Conservation (phyloP, 2,888 invertebrate genomes). For the Erpobdella octoculata region DNA sequence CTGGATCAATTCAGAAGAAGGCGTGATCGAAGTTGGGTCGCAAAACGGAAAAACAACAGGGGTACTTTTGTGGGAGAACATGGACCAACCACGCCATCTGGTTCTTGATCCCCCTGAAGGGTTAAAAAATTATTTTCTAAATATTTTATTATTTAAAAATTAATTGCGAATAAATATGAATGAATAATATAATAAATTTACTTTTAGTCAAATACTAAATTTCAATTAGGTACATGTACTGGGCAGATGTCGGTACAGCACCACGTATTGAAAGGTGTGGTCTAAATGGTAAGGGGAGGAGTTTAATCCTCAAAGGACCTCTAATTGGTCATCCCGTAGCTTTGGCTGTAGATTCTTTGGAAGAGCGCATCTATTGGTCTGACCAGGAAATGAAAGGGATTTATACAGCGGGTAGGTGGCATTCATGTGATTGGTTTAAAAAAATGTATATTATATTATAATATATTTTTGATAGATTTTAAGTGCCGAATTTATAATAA, state of each 20-base stretch:
- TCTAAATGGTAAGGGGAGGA: slow-evolving; percentile 69
- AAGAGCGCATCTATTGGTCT: not conserved
- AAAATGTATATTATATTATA: too few species aligned
- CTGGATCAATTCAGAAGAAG: not conserved
- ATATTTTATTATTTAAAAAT: not conserved
- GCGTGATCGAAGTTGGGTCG: slow-evolving; percentile 19
- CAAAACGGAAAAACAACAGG: not conserved
- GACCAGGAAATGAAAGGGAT: not conserved
- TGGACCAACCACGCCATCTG: not conserved
- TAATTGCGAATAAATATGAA: not conserved
- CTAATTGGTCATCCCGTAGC: not conserved
- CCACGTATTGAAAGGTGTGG: slow-evolving; percentile 72
- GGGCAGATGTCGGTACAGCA: slow-evolving; percentile 75
- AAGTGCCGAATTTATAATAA: too few species aligned
- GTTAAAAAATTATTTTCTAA: not conserved
- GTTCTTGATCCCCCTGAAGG: not conserved
- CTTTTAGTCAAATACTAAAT: not conserved
- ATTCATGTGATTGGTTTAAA: not conserved
- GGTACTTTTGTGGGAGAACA: not conserved
- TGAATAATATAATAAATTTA: not conserved
- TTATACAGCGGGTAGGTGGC: not conserved
- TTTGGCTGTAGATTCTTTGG: not conserved
- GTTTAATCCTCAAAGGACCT: slow-evolving; percentile 66
- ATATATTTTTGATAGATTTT: too few species aligned
- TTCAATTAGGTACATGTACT: slow-evolving; percentile 51